Evolutionary conservation across 2,113 vertebrate species (phyloP), one percentile per base, ranked within the genome.

Genomic region (Panthera uncia): DNA sequence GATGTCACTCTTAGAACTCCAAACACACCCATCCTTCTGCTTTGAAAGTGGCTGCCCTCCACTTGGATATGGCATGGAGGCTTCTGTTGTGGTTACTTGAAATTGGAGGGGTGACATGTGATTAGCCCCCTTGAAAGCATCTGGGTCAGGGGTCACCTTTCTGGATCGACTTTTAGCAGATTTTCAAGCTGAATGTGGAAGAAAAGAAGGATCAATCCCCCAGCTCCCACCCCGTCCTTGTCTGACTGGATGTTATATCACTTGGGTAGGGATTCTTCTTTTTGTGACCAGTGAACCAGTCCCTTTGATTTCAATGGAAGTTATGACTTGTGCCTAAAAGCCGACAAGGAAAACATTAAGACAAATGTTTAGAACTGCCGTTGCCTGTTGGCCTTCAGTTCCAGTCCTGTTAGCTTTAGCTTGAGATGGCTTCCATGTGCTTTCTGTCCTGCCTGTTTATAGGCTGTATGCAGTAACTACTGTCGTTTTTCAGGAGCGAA

Each of bases 111-210:
- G 55, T 94, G 36, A 90, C n/a, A 80, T 88, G 69, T 93, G 18
- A 79, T 74, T 95, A 92, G 33, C 14, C 76, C 83, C 52, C 11
- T 96, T 95, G 82, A 96, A 79, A 74, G 83, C 50, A 94, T 81
- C 90, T 89, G 7, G 82, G 95, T 92, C 27, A 52, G 21, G 19
- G 92, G 66, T 31, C 69, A 65, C 74, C 41, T 95, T 95, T 96
- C 69, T 97, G 50, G 33, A 57, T 97, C 33, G 15, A 23, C 23
- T 95, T 89, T 96, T 90, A 96, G 61, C 84, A 97, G 21, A 71
- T 74, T 95, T 94, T 95, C 63, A 76, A 71, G 5, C 89, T 97
- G 76, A 94, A 69, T 80, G 95, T 97, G 92, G 78, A 95, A 57
- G 41, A 79, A 83, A 48, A 86, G 73, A 95, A 96, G n/a, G 38